Base-by-base conservation (phyloP, 2,113 vertebrate genomes). In the Sebastes fasciatus region DNA sequence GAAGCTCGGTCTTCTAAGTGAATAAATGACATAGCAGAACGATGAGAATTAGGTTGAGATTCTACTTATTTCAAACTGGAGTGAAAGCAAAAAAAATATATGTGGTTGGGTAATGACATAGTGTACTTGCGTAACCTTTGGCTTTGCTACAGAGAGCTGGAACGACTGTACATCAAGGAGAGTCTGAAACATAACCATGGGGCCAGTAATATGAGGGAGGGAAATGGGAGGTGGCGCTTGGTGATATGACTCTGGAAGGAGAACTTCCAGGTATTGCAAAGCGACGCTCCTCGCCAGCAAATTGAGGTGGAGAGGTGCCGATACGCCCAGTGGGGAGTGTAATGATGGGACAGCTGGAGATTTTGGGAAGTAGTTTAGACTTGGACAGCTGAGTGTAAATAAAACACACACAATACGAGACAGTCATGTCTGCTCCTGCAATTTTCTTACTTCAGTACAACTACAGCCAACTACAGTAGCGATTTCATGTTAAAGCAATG, bases 41-140 rank as follows among this genome's bases (percentile, higher is more conserved):
- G 48, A 52, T 46, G 34, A 60, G 46, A 66, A 70, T 75, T 68
- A 62, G 65, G 10, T 51, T 60, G 19, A 88, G 51, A 74, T 82
- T 87, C 13, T 72, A 67, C 67, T 83, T 58, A 78, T 88, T 88
- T 87, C 42, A 79, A 87, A 77, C 61, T 40, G 21, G 70, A 86
- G 26, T 34, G 17, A 78, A 80, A 76, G 71, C 60, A 74, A 76
- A 48, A 75, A 72, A 74, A 86, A 87, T 85, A 87, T 67, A 74
- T 76, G 73, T 49, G 72, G 75, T 82, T 64, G 58, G 17, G 57
- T 79, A 86, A 88, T 67, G 77, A 80, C 40, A 82, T 23, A 71
- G 67, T 54, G 19, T 58, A 49, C 80, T 80, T 91, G 85, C 19
- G 17, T 72, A 90, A 85, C 64, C 69, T 80, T 83, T 88, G 86